These are phyloP conservation scores for Leptopilina myrica DNA, from an alignment of 2,888 invertebrate species.

Conservation along the genomic window DNA sequence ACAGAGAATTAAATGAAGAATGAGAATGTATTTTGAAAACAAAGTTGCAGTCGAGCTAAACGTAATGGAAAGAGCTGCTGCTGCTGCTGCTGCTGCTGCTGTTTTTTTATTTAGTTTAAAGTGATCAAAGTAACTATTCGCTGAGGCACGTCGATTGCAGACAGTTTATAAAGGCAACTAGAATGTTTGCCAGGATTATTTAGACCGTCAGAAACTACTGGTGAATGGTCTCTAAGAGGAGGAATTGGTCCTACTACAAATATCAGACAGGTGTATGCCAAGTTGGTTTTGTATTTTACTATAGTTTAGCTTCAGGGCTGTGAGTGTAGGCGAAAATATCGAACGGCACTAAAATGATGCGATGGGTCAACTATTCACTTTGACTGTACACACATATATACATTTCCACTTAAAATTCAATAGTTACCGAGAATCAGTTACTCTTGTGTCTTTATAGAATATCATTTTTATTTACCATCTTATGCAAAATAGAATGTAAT, in stretches of 20 bases:
- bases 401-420: conserved; percentile 1
- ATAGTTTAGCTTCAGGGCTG: conserved; percentile 34
- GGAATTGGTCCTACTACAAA: conserved; percentile 62
- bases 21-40: conserved; percentile 53
- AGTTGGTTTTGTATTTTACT: conserved; percentile 52
- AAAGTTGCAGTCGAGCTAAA: conserved; percentile 13
- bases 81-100: too few species aligned
- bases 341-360: conserved; percentile 62
- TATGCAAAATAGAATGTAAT: too few species aligned
- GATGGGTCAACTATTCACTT: conserved; percentile 64
- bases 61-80: conserved; percentile 23
- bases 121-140: conserved; percentile 45
- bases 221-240: conserved; percentile 56
- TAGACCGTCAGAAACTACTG: conserved; percentile 61
- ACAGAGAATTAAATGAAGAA: conserved; percentile 2
- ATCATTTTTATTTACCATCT: too few species aligned
- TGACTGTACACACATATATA: conserved; percentile 48
- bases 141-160: conserved; percentile 55
- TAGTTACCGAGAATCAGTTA: too few species aligned
- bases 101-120: background rate
- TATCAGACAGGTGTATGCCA: conserved; percentile 60
- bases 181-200: conserved; percentile 69
- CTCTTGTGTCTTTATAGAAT: too few species aligned
- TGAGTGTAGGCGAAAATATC: conserved; percentile 64
- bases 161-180: conserved; percentile 65